Percentiles rank a stretch among this genome's conserved stretches.
Evolutionary conservation across 2,113 vertebrate species (phyloP).

Genomic region (Sylvietta virens): DNA sequence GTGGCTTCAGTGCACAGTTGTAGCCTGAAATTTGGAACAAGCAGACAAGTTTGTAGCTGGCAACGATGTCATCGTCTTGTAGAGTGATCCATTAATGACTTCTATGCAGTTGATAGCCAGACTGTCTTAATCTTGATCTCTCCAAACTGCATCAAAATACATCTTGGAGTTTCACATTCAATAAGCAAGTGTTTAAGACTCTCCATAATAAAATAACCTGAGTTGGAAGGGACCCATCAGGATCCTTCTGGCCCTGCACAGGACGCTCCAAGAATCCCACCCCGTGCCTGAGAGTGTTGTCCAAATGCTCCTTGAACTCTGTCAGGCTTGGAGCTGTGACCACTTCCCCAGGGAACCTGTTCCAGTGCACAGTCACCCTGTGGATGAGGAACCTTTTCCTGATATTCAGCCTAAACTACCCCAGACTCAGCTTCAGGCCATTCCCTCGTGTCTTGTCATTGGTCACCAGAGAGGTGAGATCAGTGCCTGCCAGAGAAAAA

Average conservation of each 20-base stretch:
- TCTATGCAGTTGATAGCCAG: neutral
- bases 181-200: neutral
- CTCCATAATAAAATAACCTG: neutral
- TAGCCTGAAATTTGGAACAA: neutral
- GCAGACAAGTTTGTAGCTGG: neutral
- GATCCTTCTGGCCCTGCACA: neutral
- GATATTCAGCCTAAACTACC: neutral
- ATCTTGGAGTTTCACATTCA: neutral
- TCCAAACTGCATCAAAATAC: neutral
- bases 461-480: neutral
- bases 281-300: neutral
- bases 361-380: fast-evolving
- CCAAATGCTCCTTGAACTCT: neutral
- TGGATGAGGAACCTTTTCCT: neutral
- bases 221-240: neutral
- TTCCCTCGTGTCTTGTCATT: neutral
- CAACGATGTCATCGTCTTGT: neutral
- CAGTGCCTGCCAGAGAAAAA: neutral
- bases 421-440: fast-evolving
- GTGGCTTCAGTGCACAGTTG: neutral
- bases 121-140: fast-evolving
- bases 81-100: fast-evolving
- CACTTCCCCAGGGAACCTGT: neutral
- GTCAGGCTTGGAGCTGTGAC: neutral
- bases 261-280: neutral